phyloP scores from a whole-genome alignment of 2,113 vertebrate genomes.

The Daboia siamensis region DNA sequence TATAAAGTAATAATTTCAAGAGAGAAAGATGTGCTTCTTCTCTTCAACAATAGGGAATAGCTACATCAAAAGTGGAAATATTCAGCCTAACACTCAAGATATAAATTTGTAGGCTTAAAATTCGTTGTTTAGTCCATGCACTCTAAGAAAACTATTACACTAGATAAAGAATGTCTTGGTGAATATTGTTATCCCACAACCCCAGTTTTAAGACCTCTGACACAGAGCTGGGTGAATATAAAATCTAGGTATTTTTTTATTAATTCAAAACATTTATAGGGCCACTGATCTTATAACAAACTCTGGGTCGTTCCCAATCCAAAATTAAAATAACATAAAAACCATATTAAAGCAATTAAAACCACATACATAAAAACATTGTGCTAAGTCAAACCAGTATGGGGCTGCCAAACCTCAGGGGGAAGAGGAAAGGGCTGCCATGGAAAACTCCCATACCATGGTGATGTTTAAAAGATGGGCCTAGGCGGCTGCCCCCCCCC shows the following conservation, averaged over 20 bases:
- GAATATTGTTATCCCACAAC: background rate
- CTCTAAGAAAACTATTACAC: background rate
- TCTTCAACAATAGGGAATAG: background rate
- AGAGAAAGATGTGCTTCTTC: conserved; percentile 2
- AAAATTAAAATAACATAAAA: background rate
- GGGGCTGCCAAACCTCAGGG: background rate
- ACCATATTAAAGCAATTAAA: background rate
- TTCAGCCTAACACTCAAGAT: background rate
- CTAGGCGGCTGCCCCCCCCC: background rate
- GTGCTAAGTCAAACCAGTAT: background rate
- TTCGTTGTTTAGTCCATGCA: background rate
- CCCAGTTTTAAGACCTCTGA: background rate
- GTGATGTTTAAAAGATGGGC: background rate
- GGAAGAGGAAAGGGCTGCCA: background rate
- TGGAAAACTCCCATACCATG: background rate
- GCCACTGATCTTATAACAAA: background rate
- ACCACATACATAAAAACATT: background rate
- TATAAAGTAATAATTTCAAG: conserved; percentile 34
- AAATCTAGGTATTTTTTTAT: background rate
- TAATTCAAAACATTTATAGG: too few relatives aligned
- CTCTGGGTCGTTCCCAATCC: background rate
- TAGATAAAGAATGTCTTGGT: background rate
- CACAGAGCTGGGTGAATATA: background rate
- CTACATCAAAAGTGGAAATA: background rate
- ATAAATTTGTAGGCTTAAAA: background rate